These are phyloP conservation scores for Asarcornis scutulata DNA, from an alignment of 2,113 vertebrate species.

Conservation along the genomic window DNA sequence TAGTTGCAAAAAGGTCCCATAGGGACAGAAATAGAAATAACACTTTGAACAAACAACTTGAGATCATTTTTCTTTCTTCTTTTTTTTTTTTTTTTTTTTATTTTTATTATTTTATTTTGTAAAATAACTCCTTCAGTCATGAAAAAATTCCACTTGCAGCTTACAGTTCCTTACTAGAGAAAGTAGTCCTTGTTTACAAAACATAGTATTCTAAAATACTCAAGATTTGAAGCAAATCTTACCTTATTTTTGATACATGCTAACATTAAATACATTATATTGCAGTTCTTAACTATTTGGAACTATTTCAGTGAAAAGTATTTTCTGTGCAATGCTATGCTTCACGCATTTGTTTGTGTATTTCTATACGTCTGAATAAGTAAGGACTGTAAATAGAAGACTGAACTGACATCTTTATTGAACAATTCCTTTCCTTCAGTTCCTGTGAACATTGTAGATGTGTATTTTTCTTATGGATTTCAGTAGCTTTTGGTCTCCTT, in stretches of 20 bases:
- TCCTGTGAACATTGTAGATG: background rate
- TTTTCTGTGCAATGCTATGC: background rate
- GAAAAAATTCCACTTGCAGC: background rate
- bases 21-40: background rate
- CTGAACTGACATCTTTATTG: background rate
- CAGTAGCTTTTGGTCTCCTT: constrained; percentile 1
- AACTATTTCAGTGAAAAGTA: background rate
- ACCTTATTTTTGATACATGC: background rate
- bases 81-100: background rate
- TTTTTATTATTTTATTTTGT: background rate
- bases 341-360: background rate
- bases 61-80: background rate
- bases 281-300: background rate
- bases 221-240: background rate
- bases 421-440: background rate
- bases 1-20: background rate
- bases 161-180: background rate
- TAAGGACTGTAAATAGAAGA: background rate
- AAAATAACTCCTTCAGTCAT: background rate
- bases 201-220: background rate
- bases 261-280: background rate
- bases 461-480: background rate
- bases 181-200: background rate
- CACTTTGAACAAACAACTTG: background rate
- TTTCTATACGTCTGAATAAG: background rate